Conservation (phyloP, 2,797 vertebrate genomes). For the Rhodeus uyekii region DNA sequence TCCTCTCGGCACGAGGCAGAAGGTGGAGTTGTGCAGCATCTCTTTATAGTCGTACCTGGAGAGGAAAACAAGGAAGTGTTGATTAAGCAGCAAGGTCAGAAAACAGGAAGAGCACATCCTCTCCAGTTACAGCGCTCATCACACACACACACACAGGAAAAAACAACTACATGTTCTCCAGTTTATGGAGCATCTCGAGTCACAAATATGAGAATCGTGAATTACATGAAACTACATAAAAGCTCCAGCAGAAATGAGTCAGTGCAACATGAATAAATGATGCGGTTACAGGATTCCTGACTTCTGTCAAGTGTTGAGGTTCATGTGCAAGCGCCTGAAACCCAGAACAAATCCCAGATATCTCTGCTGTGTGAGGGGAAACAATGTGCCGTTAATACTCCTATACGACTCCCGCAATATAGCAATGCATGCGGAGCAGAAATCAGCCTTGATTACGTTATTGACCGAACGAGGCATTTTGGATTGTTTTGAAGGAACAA, state of each 20-base stretch:
- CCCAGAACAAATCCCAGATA: background rate
- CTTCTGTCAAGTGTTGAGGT: background rate
- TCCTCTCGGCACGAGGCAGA: constrained; percentile 98
- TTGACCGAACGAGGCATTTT: background rate
- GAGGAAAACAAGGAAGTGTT: constrained; percentile 15
- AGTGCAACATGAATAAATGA: background rate
- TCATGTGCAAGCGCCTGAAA: background rate
- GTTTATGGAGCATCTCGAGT: background rate
- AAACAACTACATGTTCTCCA: background rate
- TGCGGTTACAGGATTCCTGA: background rate
- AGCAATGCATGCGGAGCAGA: background rate
- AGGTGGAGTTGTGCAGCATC: constrained; percentile 99
- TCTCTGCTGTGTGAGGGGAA: too few species aligned
- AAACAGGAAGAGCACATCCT: background rate
- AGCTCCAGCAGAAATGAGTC: background rate
- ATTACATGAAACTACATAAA: background rate
- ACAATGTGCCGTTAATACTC: too few species aligned
- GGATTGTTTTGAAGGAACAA: background rate
- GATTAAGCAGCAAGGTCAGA: background rate
- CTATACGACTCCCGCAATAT: too few species aligned
- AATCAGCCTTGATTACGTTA: background rate
- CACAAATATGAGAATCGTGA: too few species aligned
- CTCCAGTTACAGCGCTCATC: background rate
- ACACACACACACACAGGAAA: background rate
- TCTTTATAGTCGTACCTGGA: constrained; percentile 97